Percentiles rank a stretch among this genome's conserved stretches.
Evolutionary conservation across 2,888 invertebrate species (phyloP).

Genomic region (Phania funesta): DNA sequence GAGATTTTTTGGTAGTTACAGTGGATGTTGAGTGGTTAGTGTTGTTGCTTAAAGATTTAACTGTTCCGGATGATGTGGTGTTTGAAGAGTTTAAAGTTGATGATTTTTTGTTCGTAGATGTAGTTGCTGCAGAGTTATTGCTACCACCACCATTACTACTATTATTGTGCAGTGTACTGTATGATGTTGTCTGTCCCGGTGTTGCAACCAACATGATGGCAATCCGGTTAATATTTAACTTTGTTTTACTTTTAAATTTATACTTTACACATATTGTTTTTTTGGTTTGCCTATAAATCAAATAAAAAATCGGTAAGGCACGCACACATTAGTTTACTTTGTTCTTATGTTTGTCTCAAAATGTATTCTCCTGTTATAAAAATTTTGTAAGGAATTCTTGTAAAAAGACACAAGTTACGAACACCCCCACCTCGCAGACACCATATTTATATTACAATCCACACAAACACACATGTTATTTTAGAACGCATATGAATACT

Average conservation of each 20-base stretch:
- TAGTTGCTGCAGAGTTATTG: constrained; percentile 42
- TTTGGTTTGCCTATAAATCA: constrained; percentile 4
- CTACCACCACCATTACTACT: constrained; percentile 64
- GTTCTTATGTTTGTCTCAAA: constrained; percentile 35
- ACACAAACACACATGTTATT: not conserved
- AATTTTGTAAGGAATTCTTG: constrained; percentile 43
- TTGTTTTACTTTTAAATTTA: constrained; percentile 23
- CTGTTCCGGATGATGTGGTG: constrained; percentile 35
- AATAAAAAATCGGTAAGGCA: not conserved
- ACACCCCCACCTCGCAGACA: constrained; percentile 61
- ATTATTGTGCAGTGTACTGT: constrained; percentile 66
- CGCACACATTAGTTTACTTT: constrained; percentile 1
- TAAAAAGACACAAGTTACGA: constrained; percentile 22
- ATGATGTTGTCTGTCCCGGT: constrained; percentile 69
- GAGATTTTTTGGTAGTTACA: constrained; percentile 21
- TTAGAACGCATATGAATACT: constrained; percentile 28
- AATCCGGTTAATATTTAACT: constrained; percentile 12
- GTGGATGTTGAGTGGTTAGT: constrained; percentile 17
- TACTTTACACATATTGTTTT: constrained; percentile 42
- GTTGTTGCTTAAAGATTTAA: constrained; percentile 60
- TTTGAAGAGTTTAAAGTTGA: constrained; percentile 48
- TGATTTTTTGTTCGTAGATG: constrained; percentile 53
- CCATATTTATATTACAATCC: constrained; percentile 5
- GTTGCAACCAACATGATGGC: constrained; percentile 71
- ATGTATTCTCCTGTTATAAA: constrained; percentile 30